Evolutionary conservation across 2,797 vertebrate genomes (phyloP), one percentile per base, ranked within the genome.

Genomic region (Cuniculus paca): DNA sequence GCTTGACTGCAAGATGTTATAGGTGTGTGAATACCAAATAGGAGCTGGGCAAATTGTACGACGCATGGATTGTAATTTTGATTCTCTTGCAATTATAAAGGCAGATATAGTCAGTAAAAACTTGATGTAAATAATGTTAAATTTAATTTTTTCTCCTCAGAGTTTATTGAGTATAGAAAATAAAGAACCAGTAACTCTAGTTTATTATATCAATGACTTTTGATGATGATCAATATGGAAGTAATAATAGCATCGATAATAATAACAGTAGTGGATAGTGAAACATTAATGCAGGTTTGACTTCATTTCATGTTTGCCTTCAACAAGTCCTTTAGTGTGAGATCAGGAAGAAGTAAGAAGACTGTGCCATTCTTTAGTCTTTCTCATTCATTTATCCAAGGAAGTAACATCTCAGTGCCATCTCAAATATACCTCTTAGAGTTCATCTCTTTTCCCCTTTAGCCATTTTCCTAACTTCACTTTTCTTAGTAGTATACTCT

Each of bases 31-130:
- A 11, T 60, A 28, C 6, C 56, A 42, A 93, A 14, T 50, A 39
- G 80, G 72, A 84, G 1, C 28, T 7, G 75, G 58, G 17, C 16
- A 81, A 72, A 19, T 19, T 24, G 36, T 70, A 91, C 83, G 9
- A 74, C 87, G 50, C 34, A 11, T 36, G 12, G 50, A 16, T 89
- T 85, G 20, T 58, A 42, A 50, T 91, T 91, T 88, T 50, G 22
- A 91, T 79, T 80, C 74, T 48, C 16, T 65, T 68, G 54, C 74
- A 74, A 86, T 52, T 79, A 75, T 42, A 79, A 88, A 77, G 81
- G 65, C 11, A 88, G 39, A 63, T 60, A 77, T 36, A 74, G 34
- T 93, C 48, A 96, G 50, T 10, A 93, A 90, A 83, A 70, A 65
- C 52, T 68, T 52, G 48, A 14, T 26, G 77, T 77, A 39, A 86